Evolutionary conservation across 2,113 vertebrate genomes (phyloP).

Genomic region (Aptenodytes patagonicus): DNA sequence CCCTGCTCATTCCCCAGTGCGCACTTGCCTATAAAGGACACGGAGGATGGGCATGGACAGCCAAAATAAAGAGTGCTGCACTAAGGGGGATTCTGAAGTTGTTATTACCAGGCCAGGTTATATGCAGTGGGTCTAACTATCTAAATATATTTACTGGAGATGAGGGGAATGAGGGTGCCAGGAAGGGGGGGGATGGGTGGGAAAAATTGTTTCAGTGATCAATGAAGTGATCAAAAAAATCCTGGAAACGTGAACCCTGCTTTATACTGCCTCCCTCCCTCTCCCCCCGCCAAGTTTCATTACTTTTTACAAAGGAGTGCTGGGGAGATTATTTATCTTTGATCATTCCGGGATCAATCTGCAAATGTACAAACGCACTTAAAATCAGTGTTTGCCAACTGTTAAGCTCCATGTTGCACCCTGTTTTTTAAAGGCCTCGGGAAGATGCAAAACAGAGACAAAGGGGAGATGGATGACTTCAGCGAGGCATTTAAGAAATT

Average conservation of each 20-base stretch:
- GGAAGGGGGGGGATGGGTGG: background rate
- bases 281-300: background rate
- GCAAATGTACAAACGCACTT: constrained; percentile 23
- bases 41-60: background rate
- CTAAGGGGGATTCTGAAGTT: background rate
- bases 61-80: background rate
- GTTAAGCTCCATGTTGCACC: background rate
- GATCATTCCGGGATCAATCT: constrained; percentile 58
- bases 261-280: background rate
- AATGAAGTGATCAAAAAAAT: constrained; percentile 24
- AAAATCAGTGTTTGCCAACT: constrained; percentile 45
- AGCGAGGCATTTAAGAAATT: background rate
- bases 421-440: constrained; percentile 11
- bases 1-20: rapidly evolving
- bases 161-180: background rate
- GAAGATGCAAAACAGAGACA: background rate
- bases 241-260: background rate
- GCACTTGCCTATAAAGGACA: background rate
- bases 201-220: constrained; percentile 22
- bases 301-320: constrained; percentile 15
- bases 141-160: background rate
- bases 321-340: constrained; percentile 57
- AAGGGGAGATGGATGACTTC: constrained; percentile 1
- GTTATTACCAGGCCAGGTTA: background rate
- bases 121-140: background rate